These are phyloP conservation scores for Ernsta delagoae DNA, from an alignment of 2,888 invertebrate genomes.

Conservation along the genomic window DNA sequence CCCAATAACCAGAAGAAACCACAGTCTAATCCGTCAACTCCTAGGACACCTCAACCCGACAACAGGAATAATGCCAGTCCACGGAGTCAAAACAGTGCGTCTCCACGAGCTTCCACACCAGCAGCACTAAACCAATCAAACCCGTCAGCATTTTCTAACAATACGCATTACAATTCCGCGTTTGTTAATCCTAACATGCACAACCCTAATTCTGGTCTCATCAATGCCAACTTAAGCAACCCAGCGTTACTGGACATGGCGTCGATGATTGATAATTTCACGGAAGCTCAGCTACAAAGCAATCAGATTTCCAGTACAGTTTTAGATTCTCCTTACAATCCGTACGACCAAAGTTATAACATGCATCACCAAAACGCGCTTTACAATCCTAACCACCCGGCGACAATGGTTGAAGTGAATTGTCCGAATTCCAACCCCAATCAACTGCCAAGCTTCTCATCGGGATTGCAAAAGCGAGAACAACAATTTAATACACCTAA, in stretches of 20 bases:
- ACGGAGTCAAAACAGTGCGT: constrained; percentile 82
- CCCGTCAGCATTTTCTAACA: constrained; percentile 67
- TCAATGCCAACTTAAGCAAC: constrained; percentile 78
- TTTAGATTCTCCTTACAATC: constrained; percentile 87
- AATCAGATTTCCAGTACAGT: constrained; percentile 95
- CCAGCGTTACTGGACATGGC: constrained; percentile 89
- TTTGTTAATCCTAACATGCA: constrained; percentile 79
- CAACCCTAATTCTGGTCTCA: constrained; percentile 70
- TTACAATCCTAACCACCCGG: constrained; percentile 83
- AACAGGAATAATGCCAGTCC: constrained; percentile 74
- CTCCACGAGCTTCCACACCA: constrained; percentile 79
- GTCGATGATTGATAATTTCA: constrained; percentile 91
- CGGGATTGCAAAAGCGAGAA: constrained; percentile 73
- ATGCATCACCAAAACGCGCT: constrained; percentile 87
- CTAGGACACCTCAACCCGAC: constrained; percentile 72
- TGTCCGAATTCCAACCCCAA: constrained; percentile 71
- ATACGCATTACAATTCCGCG: constrained; percentile 72
- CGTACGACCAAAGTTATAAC: constrained; percentile 87
- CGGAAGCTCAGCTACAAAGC: constrained; percentile 91
- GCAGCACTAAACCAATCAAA: constrained; percentile 67
- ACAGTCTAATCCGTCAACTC: constrained; percentile 66
- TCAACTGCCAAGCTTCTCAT: constrained; percentile 74
- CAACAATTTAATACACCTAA: constrained; percentile 57
- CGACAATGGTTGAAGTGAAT: constrained; percentile 79
- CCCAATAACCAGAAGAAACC: constrained; percentile 73